Conservation (phyloP, 1,140 invertebrate genomes). For the Diorhabda carinulata region DNA sequence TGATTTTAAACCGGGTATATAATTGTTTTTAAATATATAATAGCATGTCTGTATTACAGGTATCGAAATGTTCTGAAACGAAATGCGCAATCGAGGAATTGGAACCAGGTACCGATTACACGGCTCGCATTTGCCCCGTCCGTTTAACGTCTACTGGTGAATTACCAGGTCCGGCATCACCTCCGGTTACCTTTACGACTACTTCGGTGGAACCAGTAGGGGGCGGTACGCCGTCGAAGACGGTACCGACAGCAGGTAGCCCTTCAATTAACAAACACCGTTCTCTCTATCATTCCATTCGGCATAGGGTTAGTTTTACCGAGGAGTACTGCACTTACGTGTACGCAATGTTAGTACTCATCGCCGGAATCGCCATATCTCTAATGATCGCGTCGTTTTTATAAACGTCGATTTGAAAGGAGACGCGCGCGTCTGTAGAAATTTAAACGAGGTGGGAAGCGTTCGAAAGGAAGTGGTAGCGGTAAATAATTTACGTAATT, state of each 20-base stretch:
- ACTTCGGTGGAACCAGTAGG: slow-evolving; percentile 41
- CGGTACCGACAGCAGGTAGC: slow-evolving; percentile 31
- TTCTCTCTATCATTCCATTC: slow-evolving; percentile 34
- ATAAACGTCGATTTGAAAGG: slow-evolving; percentile 28
- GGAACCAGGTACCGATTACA: slow-evolving; percentile 66
- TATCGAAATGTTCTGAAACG: slow-evolving; percentile 66
- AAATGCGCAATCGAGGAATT: slow-evolving; percentile 63
- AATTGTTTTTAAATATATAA: no score
- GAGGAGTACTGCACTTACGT: slow-evolving; percentile 64
- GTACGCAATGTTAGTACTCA: slow-evolving; percentile 57
- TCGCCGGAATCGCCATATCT: slow-evolving; percentile 62
- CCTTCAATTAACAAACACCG: slow-evolving; percentile 25
- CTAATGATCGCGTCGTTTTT: slow-evolving; percentile 42
- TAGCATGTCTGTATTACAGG: slow-evolving; percentile 49
- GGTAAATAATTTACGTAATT: slow-evolving; percentile 1
- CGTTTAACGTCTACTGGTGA: slow-evolving; percentile 54
- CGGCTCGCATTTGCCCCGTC: slow-evolving; percentile 68
- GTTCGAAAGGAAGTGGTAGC: slow-evolving; percentile 1
- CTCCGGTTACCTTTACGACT: slow-evolving; percentile 56
- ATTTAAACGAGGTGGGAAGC: slow-evolving; percentile 7
- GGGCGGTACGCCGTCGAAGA: slow-evolving; percentile 25
- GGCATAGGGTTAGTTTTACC: slow-evolving; percentile 52
- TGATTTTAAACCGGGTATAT: no score
- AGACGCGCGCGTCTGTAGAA: slow-evolving; percentile 21
- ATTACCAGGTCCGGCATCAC: slow-evolving; percentile 63